Percentiles rank a stretch among this genome's conserved stretches.
phyloP scores from a whole-genome alignment of 2,113 vertebrate genomes.

The Pristiophorus japonicus region DNA sequence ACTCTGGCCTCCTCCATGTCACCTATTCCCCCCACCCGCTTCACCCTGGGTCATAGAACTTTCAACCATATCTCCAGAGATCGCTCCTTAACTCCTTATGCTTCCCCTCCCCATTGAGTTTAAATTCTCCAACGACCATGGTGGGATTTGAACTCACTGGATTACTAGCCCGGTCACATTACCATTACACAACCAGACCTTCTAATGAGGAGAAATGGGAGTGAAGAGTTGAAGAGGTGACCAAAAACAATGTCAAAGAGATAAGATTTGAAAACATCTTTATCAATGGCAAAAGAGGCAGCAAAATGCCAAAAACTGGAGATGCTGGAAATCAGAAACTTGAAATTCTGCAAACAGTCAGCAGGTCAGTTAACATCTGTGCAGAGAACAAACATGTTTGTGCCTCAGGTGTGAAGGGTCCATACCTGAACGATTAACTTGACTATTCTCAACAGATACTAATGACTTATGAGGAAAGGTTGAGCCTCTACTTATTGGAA shows the following conservation, averaged over 20 bases:
- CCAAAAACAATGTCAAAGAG: background rate
- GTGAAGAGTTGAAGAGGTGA: background rate
- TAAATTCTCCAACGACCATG: too few species aligned
- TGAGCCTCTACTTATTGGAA: too few species aligned
- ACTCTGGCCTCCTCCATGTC: too few species aligned
- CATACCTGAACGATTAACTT: background rate
- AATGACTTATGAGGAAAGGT: too few species aligned
- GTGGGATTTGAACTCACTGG: background rate
- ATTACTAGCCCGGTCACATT: background rate
- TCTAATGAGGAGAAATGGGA: background rate
- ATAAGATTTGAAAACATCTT: background rate
- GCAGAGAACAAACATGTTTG: background rate
- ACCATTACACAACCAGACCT: background rate
- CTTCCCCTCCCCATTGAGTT: background rate
- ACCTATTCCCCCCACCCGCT: too few species aligned
- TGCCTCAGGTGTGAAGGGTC: background rate
- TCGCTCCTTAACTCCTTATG: too few species aligned
- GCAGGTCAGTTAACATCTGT: too few species aligned
- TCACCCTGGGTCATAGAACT: too few species aligned
- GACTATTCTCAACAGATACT: background rate
- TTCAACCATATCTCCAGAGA: too few species aligned
- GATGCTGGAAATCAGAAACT: background rate
- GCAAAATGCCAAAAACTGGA: background rate
- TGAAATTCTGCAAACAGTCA: background rate
- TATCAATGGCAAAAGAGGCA: background rate